Base-by-base conservation (phyloP, 1,140 invertebrate genomes). In the Eupristina koningsbergeri region DNA sequence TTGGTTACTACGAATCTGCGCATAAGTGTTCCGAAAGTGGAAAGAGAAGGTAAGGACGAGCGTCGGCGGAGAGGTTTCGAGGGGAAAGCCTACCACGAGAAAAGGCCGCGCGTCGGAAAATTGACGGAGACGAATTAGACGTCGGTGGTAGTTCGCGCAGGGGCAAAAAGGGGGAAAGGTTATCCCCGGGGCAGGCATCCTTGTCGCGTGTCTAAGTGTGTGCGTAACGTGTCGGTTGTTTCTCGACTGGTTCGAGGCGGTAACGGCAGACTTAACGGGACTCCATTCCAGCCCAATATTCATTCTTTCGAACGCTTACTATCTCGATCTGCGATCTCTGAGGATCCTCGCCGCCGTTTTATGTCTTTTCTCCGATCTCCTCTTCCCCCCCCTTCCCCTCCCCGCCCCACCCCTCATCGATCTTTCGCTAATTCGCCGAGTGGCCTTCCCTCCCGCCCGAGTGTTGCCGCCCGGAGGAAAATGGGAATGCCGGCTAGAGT, bases 231-330 rank as follows among this genome's bases (percentile, higher is more conserved):
- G 83, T 78, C 71, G n/a, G 77, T 73, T 53, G 41, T 73, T 69
- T 50, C 50, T 50, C 36, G 8, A 3, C 6, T 36, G 69, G 71
- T 75, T 41, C 58, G 87, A 91, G 90, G 91, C 91, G 89, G 89
- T 92, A 92, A 92, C 91, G 91, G 91, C 90, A 92, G 90, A 90
- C 85, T 85, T 92, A 92, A 92, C 91, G 91, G 91, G 89, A 92
- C 87, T 79, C 87, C 88, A 89, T 90, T 90, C 88, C 87, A 89
- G 88, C 88, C 90, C 88, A 91, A 91, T 92, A 90, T 91, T 92
- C 89, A 91, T 91, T 90, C 90, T 91, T 91, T 90, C 58, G n/a
- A 50, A 31, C 77, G 77, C n/a, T n/a, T n/a, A n/a, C n/a, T n/a
- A n/a, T n/a, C n/a, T n/a, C n/a, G n/a, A 39, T 3, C 7, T 22